Evolutionary conservation across 2,888 invertebrate species (phyloP).

Genomic region (Dicycla oo): DNA sequence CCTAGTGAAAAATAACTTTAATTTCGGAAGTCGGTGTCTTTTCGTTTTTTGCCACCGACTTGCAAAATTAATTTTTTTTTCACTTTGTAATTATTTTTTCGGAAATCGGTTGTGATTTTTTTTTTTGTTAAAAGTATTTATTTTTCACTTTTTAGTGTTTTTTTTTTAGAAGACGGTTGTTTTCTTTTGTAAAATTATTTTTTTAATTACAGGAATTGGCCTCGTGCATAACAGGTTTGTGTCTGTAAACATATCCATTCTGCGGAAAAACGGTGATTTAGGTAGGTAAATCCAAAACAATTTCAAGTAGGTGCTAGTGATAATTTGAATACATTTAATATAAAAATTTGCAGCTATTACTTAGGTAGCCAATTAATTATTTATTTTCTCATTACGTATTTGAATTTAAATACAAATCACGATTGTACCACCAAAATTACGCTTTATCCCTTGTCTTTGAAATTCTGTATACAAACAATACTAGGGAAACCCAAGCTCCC

Average conservation of each 20-base stretch:
- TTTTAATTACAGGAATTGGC: too few species aligned
- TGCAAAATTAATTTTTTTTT: too few species aligned
- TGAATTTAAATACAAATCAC: background rate
- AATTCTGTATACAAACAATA: slow-evolving; percentile 23
- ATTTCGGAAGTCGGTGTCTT: too few species aligned
- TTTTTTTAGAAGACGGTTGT: too few species aligned
- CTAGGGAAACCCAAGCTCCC: slow-evolving; percentile 17
- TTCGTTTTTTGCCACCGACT: too few species aligned
- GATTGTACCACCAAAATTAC: background rate
- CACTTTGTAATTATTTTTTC: too few species aligned
- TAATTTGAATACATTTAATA: background rate
- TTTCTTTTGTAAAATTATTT: too few species aligned
- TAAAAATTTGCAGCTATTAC: background rate
- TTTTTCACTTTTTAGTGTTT: too few species aligned
- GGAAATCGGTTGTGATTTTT: too few species aligned
- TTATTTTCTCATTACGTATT: background rate
- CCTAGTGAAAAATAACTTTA: too few species aligned
- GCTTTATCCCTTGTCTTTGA: background rate
- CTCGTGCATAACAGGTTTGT: background rate
- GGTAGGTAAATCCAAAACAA: background rate
- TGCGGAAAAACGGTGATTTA: background rate
- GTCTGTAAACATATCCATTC: background rate
- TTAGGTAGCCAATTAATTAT: background rate
- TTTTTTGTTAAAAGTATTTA: too few species aligned
- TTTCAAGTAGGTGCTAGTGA: background rate